These are phyloP conservation scores for Cistogaster globosa DNA, from an alignment of 2,888 invertebrate species.

Conservation along the genomic window DNA sequence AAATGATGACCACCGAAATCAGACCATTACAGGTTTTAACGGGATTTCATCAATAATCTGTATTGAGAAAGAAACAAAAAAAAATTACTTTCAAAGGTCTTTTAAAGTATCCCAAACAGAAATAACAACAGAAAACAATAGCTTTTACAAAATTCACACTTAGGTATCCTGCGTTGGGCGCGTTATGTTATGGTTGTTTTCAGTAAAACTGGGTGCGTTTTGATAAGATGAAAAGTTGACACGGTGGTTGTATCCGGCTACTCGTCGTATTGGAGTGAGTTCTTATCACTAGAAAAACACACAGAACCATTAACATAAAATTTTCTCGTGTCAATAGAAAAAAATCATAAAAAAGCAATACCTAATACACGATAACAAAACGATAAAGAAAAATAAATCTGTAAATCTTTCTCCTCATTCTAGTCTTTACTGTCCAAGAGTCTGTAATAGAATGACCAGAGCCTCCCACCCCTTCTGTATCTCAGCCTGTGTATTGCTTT, in stretches of 20 bases:
- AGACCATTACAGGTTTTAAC: too few species aligned
- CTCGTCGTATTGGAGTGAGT: neutral
- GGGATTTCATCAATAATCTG: too few species aligned
- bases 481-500: too few species aligned
- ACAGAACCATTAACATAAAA: neutral
- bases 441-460: too few species aligned
- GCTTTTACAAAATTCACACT: neutral
- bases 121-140: neutral
- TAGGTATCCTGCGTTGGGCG: constrained; percentile 32
- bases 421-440: too few species aligned
- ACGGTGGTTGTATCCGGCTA: constrained; percentile 1
- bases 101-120: neutral
- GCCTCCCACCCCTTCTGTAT: too few species aligned
- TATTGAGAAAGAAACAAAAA: neutral
- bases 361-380: too few species aligned
- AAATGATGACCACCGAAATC: too few species aligned
- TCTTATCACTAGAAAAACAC: neutral
- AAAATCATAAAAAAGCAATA: neutral
- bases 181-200: neutral
- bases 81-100: neutral
- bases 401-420: too few species aligned
- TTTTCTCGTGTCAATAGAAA: neutral
- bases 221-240: neutral
- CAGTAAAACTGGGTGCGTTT: neutral
- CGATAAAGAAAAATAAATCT: too few species aligned